Evolutionary conservation across 2,113 vertebrate genomes (phyloP).

Genomic region (Dipodomys merriami): DNA sequence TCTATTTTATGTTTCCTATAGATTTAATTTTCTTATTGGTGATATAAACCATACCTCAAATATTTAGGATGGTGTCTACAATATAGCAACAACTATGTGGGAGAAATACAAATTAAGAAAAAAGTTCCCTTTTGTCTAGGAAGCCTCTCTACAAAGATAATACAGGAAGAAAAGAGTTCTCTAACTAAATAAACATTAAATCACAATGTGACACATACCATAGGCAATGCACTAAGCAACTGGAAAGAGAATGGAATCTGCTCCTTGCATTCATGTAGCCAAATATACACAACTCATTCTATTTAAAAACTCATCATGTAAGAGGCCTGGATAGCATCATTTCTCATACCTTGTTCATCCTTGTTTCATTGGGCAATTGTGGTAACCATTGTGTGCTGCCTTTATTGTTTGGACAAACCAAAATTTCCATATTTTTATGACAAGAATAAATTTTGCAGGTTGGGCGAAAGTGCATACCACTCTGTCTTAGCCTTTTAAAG

Average conservation of each 20-base stretch:
- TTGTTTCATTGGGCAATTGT: not conserved
- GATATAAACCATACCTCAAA: not conserved
- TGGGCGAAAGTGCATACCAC: not conserved
- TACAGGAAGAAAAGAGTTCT: conserved; percentile 22
- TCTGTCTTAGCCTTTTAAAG: not conserved
- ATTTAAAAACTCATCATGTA: not conserved
- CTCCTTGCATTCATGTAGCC: not conserved
- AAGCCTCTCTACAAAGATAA: not conserved
- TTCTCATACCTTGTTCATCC: not conserved
- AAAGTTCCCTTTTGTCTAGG: not conserved
- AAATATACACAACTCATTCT: not conserved
- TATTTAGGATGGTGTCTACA: not conserved
- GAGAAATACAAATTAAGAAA: conserved; percentile 16
- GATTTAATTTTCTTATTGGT: conserved; percentile 45
- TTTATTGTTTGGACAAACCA: conserved; percentile 12
- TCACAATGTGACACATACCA: not conserved
- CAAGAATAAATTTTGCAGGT: not conserved
- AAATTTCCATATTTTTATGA: not conserved
- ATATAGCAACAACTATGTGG: not conserved
- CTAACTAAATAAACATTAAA: not conserved
- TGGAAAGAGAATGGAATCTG: not conserved
- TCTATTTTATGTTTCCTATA: not conserved
- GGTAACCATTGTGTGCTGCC: not conserved
- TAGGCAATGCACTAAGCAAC: not conserved
- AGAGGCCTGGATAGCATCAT: not conserved